Percentiles rank a stretch among this genome's conserved stretches.
phyloP scores from a whole-genome alignment of 2,888 invertebrate species.

The Protophormia terraenovae region DNA sequence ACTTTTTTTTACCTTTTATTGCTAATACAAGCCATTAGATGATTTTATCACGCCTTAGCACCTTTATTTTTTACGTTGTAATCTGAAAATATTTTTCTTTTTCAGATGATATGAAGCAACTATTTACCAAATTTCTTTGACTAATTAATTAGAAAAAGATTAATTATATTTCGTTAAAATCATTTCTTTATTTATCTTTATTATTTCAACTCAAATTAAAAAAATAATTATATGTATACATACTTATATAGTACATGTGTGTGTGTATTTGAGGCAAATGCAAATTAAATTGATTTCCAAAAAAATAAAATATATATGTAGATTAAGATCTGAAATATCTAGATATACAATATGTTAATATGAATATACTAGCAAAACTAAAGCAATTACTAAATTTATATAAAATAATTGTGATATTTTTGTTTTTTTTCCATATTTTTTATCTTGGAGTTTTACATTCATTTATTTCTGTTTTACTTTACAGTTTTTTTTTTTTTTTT shows the following conservation, averaged over 20 bases:
- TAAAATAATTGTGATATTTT: constrained; percentile 20
- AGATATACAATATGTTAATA: neutral
- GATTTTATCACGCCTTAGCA: too few species aligned
- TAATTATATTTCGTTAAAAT: too few species aligned
- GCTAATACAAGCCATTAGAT: too few species aligned
- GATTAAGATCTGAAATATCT: neutral
- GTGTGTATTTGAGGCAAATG: neutral
- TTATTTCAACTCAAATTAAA: neutral
- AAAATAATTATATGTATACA: constrained; percentile 27
- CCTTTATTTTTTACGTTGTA: too few species aligned
- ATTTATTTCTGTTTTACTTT: constrained; percentile 56
- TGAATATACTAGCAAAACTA: neutral
- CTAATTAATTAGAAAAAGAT: too few species aligned
- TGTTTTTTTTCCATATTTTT: constrained; percentile 3
- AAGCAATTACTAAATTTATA: constrained; percentile 40
- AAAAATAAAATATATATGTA: neutral
- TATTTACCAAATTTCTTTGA: too few species aligned
- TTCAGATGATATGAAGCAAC: too few species aligned
- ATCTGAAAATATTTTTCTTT: too few species aligned
- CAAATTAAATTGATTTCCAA: neutral
- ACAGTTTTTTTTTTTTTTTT: constrained; percentile 48
- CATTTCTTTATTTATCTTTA: constrained; percentile 9
- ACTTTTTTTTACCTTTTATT: too few species aligned
- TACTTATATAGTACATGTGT: too few species aligned
- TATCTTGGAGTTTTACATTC: constrained; percentile 37